These are phyloP conservation scores for Nicator chloris DNA, from an alignment of 2,113 vertebrate species.

Conservation along the genomic window DNA sequence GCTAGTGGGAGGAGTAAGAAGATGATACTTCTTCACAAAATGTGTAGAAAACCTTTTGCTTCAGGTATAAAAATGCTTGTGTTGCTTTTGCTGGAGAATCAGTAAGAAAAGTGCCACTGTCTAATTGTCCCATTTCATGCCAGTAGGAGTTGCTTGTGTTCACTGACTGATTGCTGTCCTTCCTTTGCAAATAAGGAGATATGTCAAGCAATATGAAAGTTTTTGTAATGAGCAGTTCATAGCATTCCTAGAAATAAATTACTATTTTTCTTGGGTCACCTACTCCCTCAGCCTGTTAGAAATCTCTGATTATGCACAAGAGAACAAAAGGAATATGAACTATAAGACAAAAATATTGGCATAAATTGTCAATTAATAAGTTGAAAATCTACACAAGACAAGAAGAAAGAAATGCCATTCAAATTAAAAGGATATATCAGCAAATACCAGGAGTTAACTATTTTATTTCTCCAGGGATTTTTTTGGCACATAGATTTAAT, in stretches of 20 bases:
- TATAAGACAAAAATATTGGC: neutral
- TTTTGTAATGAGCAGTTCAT: neutral
- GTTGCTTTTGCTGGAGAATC: neutral
- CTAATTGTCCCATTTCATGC: neutral
- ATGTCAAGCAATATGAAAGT: neutral
- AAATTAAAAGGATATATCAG: neutral
- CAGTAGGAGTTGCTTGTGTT: neutral
- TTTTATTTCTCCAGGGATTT: neutral
- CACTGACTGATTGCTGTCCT: neutral
- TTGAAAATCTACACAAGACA: neutral
- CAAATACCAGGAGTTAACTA: neutral
- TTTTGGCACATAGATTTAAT: neutral
- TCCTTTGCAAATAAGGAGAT: neutral
- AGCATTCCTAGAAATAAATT: neutral
- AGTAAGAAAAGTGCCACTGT: neutral
- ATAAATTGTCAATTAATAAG: neutral
- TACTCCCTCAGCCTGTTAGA: neutral
- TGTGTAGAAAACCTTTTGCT: neutral
- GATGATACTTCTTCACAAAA: neutral
- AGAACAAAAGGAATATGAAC: neutral
- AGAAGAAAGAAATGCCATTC: neutral
- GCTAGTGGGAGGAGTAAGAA: neutral
- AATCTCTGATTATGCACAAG: neutral
- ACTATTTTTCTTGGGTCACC: neutral
- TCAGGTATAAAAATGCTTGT: neutral